phyloP scores from a whole-genome alignment of 2,113 vertebrate genomes.

The Grantiella picta region DNA sequence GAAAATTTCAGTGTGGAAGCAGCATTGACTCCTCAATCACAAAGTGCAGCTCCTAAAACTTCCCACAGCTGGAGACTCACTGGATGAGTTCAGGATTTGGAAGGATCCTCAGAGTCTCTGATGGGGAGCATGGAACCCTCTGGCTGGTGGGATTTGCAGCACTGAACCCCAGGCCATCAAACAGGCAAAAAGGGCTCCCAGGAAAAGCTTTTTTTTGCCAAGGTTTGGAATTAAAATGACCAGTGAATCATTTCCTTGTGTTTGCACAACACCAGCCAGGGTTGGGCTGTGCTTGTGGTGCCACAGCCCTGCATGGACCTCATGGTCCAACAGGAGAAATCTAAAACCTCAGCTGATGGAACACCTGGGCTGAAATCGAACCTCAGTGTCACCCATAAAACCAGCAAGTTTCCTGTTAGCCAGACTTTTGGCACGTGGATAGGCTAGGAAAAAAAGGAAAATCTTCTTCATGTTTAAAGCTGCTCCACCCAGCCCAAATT shows the following conservation, averaged over 20 bases:
- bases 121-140: not conserved
- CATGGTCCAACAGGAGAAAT: not conserved
- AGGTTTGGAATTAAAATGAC: not conserved
- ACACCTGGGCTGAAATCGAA: not conserved
- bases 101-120: not conserved
- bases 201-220: not conserved
- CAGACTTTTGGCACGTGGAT: not conserved
- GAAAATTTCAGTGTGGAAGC: not conserved
- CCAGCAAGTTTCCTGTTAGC: not conserved
- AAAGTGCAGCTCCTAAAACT: not conserved
- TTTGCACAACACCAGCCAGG: not conserved
- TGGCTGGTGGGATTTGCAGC: not conserved
- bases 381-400: not conserved
- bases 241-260: not conserved
- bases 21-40: not conserved
- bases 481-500: not conserved
- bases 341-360: not conserved
- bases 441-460: not conserved
- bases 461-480: not conserved
- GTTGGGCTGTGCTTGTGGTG: not conserved
- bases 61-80: not conserved
- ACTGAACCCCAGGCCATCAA: not conserved
- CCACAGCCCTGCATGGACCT: not conserved
- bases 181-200: not conserved
- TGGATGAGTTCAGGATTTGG: not conserved